Evolutionary conservation across 2,797 vertebrate genomes (phyloP).

Genomic region (Oryzias sinensis): DNA sequence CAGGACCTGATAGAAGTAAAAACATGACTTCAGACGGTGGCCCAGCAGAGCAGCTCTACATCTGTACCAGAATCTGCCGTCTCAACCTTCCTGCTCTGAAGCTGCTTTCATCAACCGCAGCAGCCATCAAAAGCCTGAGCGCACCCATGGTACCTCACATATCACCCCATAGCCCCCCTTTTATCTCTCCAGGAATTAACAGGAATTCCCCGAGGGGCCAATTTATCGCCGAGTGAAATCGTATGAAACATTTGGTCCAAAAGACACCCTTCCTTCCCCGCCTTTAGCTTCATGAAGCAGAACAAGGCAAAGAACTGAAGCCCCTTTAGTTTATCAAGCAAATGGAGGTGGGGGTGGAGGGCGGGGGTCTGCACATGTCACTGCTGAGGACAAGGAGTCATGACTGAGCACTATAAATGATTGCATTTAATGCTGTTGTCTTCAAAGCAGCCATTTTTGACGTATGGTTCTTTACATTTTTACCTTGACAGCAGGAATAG

Average conservation of each 20-base stretch:
- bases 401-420: not conserved
- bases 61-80: slow-evolving; percentile 28
- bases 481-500: too few relatives aligned
- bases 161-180: slow-evolving; percentile 31
- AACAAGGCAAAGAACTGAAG: slow-evolving; percentile 20
- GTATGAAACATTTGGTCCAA: slow-evolving; percentile 71
- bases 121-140: slow-evolving; percentile 67
- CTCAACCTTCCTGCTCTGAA: slow-evolving; percentile 28
- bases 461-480: too few relatives aligned
- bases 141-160: slow-evolving; percentile 51
- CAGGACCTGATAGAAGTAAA: not conserved
- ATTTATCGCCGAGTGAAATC: slow-evolving; percentile 78
- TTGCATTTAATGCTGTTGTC: too few relatives aligned
- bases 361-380: not conserved
- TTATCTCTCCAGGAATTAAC: slow-evolving; percentile 64
- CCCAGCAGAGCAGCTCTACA: slow-evolving; percentile 10
- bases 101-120: slow-evolving; percentile 66
- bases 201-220: slow-evolving; percentile 77
- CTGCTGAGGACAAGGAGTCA: not conserved
- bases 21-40: slow-evolving; percentile 28
- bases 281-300: slow-evolving; percentile 45
- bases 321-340: slow-evolving; percentile 1
- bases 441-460: too few relatives aligned
- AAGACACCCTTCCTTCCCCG: slow-evolving; percentile 37
- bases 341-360: not conserved